A percentile compares a stretch with the other conserved stretches of the same genome.
phyloP scores from a whole-genome alignment of 2,797 vertebrate species.

The Phaenicophaeus curvirostris region DNA sequence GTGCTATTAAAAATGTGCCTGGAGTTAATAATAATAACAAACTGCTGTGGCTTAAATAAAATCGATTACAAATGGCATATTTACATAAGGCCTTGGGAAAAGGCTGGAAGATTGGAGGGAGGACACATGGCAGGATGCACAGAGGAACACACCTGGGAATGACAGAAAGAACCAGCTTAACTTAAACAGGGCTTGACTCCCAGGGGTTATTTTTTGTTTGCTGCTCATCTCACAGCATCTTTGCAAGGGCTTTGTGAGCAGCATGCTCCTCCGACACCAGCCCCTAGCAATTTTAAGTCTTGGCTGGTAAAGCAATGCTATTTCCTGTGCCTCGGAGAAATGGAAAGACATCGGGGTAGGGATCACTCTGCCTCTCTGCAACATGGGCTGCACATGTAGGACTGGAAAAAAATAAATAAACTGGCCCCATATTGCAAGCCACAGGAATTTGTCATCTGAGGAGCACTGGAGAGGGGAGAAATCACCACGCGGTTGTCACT shows the following conservation, averaged over 20 bases:
- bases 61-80: neutral
- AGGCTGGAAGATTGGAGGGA: neutral
- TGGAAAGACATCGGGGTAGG: neutral
- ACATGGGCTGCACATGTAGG: conserved; percentile 39
- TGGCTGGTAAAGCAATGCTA: neutral
- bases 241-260: neutral
- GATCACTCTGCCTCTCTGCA: neutral
- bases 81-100: neutral
- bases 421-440: neutral
- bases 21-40: conserved; percentile 23
- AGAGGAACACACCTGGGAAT: neutral
- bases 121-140: rapidly evolving
- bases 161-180: neutral
- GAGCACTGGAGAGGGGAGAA: neutral
- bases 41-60: neutral
- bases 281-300: neutral
- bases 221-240: neutral
- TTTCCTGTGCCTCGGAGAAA: neutral
- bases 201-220: neutral
- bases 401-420: conserved; percentile 19
- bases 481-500: neutral
- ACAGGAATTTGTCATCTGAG: conserved; percentile 52
- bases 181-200: neutral
- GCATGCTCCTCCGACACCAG: neutral
- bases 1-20: neutral